phyloP scores from a whole-genome alignment of 1,140 invertebrate genomes.

The Tetramorium simillimum region DNA sequence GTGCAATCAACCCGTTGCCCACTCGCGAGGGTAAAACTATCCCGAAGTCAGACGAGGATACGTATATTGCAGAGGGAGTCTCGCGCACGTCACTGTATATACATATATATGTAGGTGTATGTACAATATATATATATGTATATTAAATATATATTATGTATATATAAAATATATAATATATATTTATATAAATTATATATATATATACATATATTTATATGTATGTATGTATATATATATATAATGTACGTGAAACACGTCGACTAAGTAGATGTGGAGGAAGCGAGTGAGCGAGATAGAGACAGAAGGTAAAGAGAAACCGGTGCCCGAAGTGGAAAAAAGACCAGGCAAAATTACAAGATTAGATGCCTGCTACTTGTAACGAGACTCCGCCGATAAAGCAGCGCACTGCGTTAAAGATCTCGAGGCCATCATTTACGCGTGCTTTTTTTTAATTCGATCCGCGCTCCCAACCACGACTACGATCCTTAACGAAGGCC shows the following conservation, averaged over 20 bases:
- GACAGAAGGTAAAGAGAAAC: constrained; percentile 60
- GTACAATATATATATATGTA: constrained; percentile 11
- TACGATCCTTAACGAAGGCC: constrained; percentile 1
- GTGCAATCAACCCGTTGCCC: constrained; percentile 85
- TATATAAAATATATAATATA: background rate
- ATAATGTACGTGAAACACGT: constrained; percentile 10
- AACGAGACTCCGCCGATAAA: constrained; percentile 80
- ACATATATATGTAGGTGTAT: background rate
- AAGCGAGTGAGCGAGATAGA: constrained; percentile 44
- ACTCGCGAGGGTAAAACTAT: constrained; percentile 82
- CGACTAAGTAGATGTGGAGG: constrained; percentile 17
- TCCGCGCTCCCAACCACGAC: background rate
- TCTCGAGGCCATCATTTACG: constrained; percentile 20
- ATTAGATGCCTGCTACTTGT: constrained; percentile 77
- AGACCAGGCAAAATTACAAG: constrained; percentile 73
- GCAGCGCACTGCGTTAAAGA: constrained; percentile 70
- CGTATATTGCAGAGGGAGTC: constrained; percentile 71
- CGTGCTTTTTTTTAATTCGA: constrained; percentile 69
- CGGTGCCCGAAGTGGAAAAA: constrained; percentile 60
- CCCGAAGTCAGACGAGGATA: constrained; percentile 80
- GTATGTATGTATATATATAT: background rate
- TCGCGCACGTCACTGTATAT: constrained; percentile 40
- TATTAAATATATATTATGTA: background rate
- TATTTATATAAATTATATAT: constrained; percentile 44
- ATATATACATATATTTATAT: background rate